These are phyloP conservation scores for Ophion slaviceki DNA, from an alignment of 2,888 invertebrate species.

Conservation along the genomic window DNA sequence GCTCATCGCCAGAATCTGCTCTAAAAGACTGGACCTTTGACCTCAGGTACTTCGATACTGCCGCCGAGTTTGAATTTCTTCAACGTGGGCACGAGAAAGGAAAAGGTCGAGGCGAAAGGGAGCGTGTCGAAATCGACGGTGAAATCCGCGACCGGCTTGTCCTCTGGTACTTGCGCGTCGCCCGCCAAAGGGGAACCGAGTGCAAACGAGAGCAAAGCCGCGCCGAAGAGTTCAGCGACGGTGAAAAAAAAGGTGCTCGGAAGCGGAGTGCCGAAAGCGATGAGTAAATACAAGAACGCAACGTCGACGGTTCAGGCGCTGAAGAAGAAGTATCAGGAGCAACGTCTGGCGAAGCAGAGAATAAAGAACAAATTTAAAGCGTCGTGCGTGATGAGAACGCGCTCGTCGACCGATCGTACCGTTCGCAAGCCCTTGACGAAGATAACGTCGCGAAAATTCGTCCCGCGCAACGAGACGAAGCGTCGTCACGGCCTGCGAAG, in stretches of 20 bases:
- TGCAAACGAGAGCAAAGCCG: constrained; percentile 71
- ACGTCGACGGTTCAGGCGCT: constrained; percentile 85
- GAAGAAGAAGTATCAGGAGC: constrained; percentile 86
- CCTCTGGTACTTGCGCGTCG: constrained; percentile 20
- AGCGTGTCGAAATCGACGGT: constrained; percentile 53
- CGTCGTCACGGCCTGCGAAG: constrained; percentile 78
- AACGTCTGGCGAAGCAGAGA: constrained; percentile 85
- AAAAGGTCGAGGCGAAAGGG: constrained; percentile 73
- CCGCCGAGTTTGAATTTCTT: constrained; percentile 91
- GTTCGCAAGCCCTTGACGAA: constrained; percentile 82
- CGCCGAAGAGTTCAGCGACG: constrained; percentile 79
- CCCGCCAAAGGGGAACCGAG: constrained; percentile 68
- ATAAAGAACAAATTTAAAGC: constrained; percentile 79
- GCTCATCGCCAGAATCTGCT: too few species aligned
- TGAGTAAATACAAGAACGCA: constrained; percentile 77
- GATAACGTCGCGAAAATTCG: constrained; percentile 73
- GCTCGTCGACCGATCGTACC: constrained; percentile 81
- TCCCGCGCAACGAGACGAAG: constrained; percentile 62
- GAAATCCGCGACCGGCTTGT: constrained; percentile 45
- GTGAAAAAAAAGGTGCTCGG: constrained; percentile 74
- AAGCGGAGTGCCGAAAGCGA: constrained; percentile 71
- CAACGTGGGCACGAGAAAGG: constrained; percentile 81
- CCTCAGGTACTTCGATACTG: constrained; percentile 87
- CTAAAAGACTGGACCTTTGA: constrained; percentile 9
- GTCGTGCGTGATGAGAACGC: constrained; percentile 83